Conservation (phyloP, 2,797 vertebrate genomes). For the Megaceryle alcyon region DNA sequence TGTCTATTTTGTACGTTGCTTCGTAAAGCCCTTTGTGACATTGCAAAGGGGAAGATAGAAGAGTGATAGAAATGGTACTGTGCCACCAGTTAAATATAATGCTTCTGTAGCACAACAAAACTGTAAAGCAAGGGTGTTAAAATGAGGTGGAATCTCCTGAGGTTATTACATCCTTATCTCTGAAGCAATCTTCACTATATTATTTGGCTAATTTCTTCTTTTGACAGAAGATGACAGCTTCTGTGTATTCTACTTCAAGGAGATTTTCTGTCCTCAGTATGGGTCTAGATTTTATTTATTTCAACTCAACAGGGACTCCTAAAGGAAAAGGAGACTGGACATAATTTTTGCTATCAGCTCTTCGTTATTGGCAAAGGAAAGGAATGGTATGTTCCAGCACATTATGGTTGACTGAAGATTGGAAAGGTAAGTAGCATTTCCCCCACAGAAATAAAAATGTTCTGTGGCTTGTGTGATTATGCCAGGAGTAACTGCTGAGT, state of each 20-base stretch:
- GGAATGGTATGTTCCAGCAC: neutral
- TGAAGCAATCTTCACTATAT: neutral
- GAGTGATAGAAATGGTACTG: neutral
- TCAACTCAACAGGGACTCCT: neutral
- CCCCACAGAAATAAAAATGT: neutral
- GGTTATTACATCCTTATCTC: neutral
- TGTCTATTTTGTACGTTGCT: neutral
- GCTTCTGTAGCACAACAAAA: neutral
- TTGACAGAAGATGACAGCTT: neutral
- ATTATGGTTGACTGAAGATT: neutral
- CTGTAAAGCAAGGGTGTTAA: neutral
- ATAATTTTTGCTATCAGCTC: neutral
- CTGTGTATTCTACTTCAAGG: neutral
- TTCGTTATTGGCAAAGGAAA: neutral
- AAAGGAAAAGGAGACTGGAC: neutral
- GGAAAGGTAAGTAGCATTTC: neutral
- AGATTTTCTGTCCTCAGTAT: neutral
- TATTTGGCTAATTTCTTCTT: conserved; percentile 26
- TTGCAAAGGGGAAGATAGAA: neutral
- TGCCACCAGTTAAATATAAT: neutral
- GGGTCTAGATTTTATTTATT: neutral
- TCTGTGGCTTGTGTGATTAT: neutral
- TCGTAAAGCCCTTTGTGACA: neutral
- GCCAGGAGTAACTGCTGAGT: conserved; percentile 28
- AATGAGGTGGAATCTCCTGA: neutral